Evolutionary conservation across 2,797 vertebrate genomes (phyloP), one percentile per base, ranked within the genome.

Genomic region (Tragelaphus oryx): DNA sequence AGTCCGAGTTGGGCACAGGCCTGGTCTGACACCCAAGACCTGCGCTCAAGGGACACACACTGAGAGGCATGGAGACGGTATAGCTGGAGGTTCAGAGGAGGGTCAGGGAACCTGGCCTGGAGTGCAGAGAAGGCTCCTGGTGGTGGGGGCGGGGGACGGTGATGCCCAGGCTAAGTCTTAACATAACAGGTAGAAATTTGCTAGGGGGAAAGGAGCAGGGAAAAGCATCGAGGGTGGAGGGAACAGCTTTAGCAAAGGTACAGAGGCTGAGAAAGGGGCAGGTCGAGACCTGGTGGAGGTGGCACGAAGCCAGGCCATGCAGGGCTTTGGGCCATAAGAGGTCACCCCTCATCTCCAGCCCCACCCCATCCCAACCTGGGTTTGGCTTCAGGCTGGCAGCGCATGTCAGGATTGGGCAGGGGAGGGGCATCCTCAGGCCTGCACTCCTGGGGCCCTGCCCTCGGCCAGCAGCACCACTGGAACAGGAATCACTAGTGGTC

Each of bases 261-360:
- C 57, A 71, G 60, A 59, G 54, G 68, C 80, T 46, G 9, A n/a
- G 81, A 79, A 37, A 83, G 65, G 17, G 8, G 50, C 59, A 86
- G 85, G 71, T 55, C 13, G 37, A 62, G 75, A 71, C 30, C 48
- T 37, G 54, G 48, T 24, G 12, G 54, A 24, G 5, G 8, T 8
- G n/a, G 22, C 24, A 18, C 0, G 17, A 30, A 76, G 50, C 37
- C 85, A 44, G 93, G 54, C 22, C 24, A 57, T 18, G 9, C 30
- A 74, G 78, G 44, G 26, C 41, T 81, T 76, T 44, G 87, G 81
- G 41, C 41, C 41, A 48, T 76, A 74, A 33, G 90, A 93, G 24
- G 74, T 88, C 68, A 62, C 33, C n/a, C 81, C 74, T 87, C 78
- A 48, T 46, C 71, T 16, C 52, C n/a, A 86, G 44, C 24, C 28